A percentile compares a stretch with the other conserved stretches of the same genome.
Conservation (phyloP, 2,888 invertebrate genomes). For the Noctua janthina region DNA sequence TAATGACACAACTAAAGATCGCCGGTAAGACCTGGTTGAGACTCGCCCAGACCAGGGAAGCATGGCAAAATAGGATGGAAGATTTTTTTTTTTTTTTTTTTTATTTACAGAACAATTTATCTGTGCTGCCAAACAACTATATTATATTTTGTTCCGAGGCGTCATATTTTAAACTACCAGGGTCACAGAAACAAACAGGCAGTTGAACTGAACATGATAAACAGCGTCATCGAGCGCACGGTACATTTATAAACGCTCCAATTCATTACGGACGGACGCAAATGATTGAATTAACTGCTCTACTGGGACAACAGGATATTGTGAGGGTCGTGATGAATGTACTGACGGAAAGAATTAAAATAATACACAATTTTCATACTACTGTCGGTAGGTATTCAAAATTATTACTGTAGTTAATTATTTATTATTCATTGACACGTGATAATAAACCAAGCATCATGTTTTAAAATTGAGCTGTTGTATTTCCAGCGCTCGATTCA, state of each 20-base stretch:
- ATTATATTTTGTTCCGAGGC: too few species aligned
- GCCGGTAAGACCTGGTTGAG: too few species aligned
- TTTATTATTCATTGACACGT: neutral
- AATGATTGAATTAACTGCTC: constrained; percentile 60
- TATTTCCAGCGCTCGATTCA: neutral
- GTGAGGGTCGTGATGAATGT: constrained; percentile 45
- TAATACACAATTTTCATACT: constrained; percentile 15
- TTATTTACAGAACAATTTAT: too few species aligned
- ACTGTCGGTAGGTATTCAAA: neutral
- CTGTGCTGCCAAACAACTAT: neutral
- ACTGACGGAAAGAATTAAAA: constrained; percentile 48
- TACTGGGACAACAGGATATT: constrained; percentile 57
- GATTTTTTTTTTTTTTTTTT: too few species aligned
- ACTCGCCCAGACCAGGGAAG: too few species aligned
- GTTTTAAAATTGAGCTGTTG: neutral
- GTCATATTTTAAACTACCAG: constrained; percentile 29
- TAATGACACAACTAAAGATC: too few species aligned
- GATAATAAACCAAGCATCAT: too few species aligned
- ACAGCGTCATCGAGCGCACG: constrained; percentile 41
- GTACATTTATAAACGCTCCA: constrained; percentile 49
- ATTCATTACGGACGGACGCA: constrained; percentile 52
- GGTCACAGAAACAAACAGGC: constrained; percentile 30
- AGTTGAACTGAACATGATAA: constrained; percentile 31
- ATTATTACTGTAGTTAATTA: neutral
- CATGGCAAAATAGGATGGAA: too few species aligned